Percentiles rank a stretch among this genome's conserved stretches.
Evolutionary conservation across 2,113 vertebrate species (phyloP).

Genomic region (Phocoena sinus): DNA sequence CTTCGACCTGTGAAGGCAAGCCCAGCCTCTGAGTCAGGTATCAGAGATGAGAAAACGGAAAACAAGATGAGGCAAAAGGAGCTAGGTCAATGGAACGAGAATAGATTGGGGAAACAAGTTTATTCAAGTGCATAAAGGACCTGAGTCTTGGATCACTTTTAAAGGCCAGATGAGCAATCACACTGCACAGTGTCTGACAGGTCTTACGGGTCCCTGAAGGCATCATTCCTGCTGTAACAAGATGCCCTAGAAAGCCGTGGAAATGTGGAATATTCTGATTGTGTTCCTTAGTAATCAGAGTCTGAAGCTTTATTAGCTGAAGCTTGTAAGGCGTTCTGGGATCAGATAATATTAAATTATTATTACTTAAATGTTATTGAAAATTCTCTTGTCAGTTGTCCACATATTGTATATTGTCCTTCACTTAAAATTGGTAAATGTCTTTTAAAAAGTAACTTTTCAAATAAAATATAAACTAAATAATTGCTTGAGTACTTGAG

Average conservation of each 20-base stretch:
- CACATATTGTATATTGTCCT: background rate
- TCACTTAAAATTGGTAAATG: background rate
- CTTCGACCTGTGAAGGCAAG: background rate
- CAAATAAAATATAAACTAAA: background rate
- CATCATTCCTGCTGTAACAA: background rate
- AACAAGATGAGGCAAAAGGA: background rate
- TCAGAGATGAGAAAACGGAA: background rate
- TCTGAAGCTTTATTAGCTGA: background rate
- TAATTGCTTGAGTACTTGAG: background rate
- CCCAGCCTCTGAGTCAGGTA: background rate
- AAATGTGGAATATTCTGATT: background rate
- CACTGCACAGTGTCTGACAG: background rate
- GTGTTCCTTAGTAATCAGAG: background rate
- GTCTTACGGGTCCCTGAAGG: accelerated
- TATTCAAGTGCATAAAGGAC: background rate
- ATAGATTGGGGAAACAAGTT: background rate
- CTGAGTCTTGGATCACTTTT: background rate
- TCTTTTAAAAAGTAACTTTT: background rate
- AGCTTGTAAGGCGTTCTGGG: background rate
- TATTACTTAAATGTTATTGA: background rate
- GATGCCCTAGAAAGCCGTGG: background rate
- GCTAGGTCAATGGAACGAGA: background rate
- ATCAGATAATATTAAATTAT: background rate
- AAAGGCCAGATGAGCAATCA: background rate
- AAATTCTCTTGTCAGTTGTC: background rate